Conservation (phyloP, 2,888 invertebrate species). For the Drosophila villosipedis region DNA sequence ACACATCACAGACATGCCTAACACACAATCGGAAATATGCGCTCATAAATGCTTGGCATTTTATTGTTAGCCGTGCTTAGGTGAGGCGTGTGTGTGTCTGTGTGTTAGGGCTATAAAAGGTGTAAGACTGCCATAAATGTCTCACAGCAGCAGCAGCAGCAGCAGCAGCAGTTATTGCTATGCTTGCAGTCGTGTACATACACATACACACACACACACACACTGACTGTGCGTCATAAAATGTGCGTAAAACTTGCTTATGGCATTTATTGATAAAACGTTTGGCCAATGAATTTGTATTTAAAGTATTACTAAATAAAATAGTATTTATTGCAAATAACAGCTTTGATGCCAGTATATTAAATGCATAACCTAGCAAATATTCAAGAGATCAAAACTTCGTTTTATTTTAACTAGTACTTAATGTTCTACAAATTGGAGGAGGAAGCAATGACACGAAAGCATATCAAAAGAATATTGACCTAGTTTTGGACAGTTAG, state of each 20-base stretch:
- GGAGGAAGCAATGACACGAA: neutral
- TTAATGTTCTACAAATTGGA: neutral
- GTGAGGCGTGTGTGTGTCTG: slow-evolving; percentile 13
- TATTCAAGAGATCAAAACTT: neutral
- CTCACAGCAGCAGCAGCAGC: slow-evolving; percentile 31
- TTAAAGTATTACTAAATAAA: slow-evolving; percentile 54
- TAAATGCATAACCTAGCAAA: slow-evolving; percentile 1
- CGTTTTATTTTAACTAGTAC: neutral
- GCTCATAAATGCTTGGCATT: slow-evolving; percentile 75
- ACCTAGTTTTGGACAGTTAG: neutral
- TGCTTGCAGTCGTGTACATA: neutral
- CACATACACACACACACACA: too few relatives aligned
- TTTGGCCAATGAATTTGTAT: slow-evolving; percentile 76
- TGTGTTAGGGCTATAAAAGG: slow-evolving; percentile 66
- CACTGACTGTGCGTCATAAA: slow-evolving; percentile 56
- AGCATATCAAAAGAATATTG: neutral
- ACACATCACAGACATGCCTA: slow-evolving; percentile 7
- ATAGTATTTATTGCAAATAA: slow-evolving; percentile 42
- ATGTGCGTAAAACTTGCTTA: slow-evolving; percentile 79
- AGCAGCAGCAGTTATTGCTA: slow-evolving; percentile 28
- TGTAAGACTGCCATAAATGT: slow-evolving; percentile 72
- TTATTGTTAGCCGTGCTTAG: slow-evolving; percentile 68
- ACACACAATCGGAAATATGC: slow-evolving; percentile 72
- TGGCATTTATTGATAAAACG: slow-evolving; percentile 80
- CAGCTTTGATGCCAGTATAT: slow-evolving; percentile 18